Conservation (phyloP, 2,113 vertebrate genomes). For the Brachionichthys hirsutus region DNA sequence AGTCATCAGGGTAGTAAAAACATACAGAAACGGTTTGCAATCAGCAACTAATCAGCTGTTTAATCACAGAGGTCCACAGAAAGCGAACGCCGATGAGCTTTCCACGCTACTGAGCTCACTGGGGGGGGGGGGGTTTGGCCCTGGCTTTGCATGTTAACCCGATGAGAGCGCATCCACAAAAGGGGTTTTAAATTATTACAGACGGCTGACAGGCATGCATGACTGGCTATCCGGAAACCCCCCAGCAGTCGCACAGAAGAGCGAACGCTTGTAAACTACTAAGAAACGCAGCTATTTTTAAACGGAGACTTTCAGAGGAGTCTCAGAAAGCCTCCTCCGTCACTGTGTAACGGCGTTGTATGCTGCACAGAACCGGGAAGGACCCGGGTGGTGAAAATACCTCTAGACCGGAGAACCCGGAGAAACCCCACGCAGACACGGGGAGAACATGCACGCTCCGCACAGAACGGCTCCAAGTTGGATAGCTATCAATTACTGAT, state of each 20-base stretch:
- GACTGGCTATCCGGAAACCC: conserved; percentile 41
- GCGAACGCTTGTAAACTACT: conserved; percentile 1
- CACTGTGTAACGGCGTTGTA: no score
- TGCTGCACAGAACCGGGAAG: no score
- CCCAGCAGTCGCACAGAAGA: conserved; percentile 24
- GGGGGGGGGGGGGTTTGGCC: no score
- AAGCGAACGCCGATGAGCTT: conserved; percentile 32
- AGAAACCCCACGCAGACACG: no score
- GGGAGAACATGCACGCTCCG: no score
- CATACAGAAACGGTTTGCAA: conserved; percentile 33
- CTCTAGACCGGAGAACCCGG: no score
- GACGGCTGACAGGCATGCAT: conserved; percentile 48
- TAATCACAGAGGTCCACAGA: conserved; percentile 41
- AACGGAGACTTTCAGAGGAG: neutral
- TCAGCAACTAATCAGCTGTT: conserved; percentile 45
- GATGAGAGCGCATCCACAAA: conserved; percentile 30
- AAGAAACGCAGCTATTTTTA: conserved; percentile 43
- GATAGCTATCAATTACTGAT: no score
- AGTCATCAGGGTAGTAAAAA: conserved; percentile 9
- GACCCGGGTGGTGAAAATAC: no score
- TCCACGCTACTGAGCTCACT: conserved; percentile 46
- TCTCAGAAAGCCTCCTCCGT: neutral
- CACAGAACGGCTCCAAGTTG: no score
- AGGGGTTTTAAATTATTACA: conserved; percentile 57
- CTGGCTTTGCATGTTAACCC: conserved; percentile 20